These are phyloP conservation scores for Pristionchus japonicus DNA, from an alignment of 2,888 invertebrate species.

Conservation along the genomic window DNA sequence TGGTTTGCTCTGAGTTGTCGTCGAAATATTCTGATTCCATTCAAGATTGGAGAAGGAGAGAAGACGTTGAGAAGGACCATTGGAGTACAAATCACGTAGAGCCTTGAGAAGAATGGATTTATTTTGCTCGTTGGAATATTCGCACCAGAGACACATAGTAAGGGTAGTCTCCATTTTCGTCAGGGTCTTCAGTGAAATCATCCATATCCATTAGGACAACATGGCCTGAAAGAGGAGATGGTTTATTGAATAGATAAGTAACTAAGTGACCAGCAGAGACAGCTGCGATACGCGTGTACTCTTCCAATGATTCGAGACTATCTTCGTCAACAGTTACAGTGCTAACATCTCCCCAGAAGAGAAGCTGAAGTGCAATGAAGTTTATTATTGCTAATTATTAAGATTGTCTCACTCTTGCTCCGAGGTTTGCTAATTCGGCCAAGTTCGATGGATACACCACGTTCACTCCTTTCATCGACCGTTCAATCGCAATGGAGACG, in stretches of 20 bases:
- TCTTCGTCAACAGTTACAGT: not conserved
- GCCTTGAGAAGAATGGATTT: not conserved
- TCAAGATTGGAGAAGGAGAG: conserved; percentile 19
- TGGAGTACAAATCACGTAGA: not conserved
- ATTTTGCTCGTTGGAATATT: not conserved
- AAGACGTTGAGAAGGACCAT: conserved; percentile 1
- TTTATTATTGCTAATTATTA: not conserved
- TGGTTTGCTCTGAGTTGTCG: not conserved
- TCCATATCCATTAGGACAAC: not conserved
- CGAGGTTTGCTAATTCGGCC: not conserved
- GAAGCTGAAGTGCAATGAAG: too few relatives aligned
- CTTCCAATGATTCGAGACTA: not conserved
- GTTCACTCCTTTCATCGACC: not conserved
- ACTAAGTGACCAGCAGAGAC: not conserved
- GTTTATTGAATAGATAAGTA: too few relatives aligned
- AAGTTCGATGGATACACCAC: not conserved
- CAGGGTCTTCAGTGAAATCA: not conserved
- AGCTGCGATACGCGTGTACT: not conserved
- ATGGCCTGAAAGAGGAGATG: not conserved
- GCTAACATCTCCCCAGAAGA: conserved; percentile 5
- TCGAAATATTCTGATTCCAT: not conserved
- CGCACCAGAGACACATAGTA: not conserved
- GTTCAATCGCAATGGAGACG: conserved; percentile 8
- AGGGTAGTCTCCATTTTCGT: not conserved
- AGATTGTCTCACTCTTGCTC: not conserved